Percentiles rank a stretch among this genome's conserved stretches.
Evolutionary conservation across 2,113 vertebrate genomes (phyloP).

Genomic region (Notechis scutatus): DNA sequence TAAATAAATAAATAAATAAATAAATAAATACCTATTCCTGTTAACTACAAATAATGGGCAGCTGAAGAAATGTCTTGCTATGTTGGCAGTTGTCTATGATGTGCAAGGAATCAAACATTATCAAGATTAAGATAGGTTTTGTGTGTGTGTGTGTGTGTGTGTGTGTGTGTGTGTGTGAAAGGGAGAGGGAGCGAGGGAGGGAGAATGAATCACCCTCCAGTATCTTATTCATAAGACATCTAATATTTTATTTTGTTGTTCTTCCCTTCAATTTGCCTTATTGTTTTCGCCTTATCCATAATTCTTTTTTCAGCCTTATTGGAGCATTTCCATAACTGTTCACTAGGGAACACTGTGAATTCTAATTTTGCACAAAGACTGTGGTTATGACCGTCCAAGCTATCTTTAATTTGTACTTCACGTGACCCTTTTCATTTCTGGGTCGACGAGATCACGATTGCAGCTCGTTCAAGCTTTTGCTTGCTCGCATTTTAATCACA

Average conservation of each 20-base stretch:
- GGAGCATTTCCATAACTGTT: neutral
- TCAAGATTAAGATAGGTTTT: neutral
- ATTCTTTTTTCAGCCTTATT: neutral
- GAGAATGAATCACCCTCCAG: neutral
- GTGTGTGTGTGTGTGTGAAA: too few relatives aligned
- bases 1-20: neutral
- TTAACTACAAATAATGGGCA: neutral
- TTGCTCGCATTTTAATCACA: neutral
- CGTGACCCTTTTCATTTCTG: neutral
- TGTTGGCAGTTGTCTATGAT: neutral
- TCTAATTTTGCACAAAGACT: neutral
- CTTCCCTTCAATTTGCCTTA: fast-evolving
- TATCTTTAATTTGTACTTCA: neutral
- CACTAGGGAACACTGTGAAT: neutral
- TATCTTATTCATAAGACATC: neutral
- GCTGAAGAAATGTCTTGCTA: neutral
- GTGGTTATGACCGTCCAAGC: neutral
- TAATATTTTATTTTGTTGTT: neutral
- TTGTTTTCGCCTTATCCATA: neutral
- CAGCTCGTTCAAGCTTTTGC: neutral
- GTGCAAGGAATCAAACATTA: neutral
- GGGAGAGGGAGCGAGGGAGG: too few relatives aligned
- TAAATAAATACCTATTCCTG: neutral
- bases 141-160: too few relatives aligned
- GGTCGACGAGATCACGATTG: too few relatives aligned